phyloP scores from a whole-genome alignment of 2,113 vertebrate genomes.

The Clinocottus analis region DNA sequence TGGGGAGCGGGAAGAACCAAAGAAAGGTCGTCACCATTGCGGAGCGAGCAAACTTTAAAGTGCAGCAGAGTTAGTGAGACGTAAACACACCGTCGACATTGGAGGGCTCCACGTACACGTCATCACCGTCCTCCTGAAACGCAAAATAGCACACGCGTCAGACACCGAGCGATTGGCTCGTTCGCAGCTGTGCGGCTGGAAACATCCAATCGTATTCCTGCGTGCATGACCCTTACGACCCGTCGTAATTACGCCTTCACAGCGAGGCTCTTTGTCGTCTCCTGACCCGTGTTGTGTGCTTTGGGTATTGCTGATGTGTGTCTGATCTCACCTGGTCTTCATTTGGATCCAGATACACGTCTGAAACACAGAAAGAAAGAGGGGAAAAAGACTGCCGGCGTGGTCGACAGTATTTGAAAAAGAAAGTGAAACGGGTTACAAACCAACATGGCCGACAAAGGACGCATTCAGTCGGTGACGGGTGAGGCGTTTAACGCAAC shows the following conservation, averaged over 20 bases:
- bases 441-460: no score
- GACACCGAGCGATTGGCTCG: not conserved
- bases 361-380: constrained; percentile 69
- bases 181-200: not conserved
- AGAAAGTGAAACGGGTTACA: not conserved
- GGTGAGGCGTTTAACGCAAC: not conserved
- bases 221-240: not conserved
- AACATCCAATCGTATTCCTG: not conserved
- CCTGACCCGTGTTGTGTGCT: not conserved
- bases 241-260: no score
- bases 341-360: constrained; percentile 84
- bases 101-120: constrained; percentile 82
- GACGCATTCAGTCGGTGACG: no score
- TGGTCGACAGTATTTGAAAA: not conserved
- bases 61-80: not conserved
- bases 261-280: not conserved
- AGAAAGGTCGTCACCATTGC: no score
- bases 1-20: no score
- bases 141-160: constrained; percentile 18
- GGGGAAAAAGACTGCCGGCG: not conserved
- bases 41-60: constrained; percentile 10
- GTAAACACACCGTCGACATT: constrained; percentile 69
- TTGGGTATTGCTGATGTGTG: not conserved
- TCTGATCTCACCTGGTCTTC: constrained; percentile 76
- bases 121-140: constrained; percentile 74